phyloP scores from a whole-genome alignment of 2,888 invertebrate genomes.

The Agrochola macilenta region DNA sequence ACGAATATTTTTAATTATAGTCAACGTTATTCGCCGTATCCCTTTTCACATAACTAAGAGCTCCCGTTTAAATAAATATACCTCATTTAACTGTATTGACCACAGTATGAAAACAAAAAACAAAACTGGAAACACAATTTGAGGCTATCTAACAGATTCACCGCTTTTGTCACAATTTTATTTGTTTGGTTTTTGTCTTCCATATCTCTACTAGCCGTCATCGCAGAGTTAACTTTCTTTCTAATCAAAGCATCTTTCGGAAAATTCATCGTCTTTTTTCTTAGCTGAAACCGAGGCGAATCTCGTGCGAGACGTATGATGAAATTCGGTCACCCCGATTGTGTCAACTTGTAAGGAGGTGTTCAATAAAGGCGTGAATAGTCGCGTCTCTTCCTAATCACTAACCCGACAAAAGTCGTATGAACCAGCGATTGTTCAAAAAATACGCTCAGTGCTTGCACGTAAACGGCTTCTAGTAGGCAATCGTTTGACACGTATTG shows the following conservation, averaged over 20 bases:
- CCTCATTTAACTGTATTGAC: no score
- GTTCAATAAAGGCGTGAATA: background rate
- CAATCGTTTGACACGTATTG: no score
- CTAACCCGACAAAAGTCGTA: background rate
- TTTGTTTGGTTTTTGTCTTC: background rate
- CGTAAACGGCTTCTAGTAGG: no score
- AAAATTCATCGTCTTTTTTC: background rate
- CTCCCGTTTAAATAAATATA: no score
- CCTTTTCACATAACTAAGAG: no score
- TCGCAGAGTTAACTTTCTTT: background rate
- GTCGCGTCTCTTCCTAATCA: background rate
- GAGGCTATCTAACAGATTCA: background rate
- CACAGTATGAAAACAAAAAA: no score
- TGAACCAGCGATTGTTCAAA: background rate
- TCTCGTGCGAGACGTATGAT: no score
- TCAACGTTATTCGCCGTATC: no score
- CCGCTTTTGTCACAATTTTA: background rate
- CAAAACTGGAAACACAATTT: no score
- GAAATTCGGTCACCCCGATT: no score
- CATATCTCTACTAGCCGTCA: background rate
- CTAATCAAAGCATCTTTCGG: background rate
- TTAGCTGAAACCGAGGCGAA: background rate
- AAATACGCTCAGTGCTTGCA: background rate
- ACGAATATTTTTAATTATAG: no score
- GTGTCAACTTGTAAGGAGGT: no score